Evolutionary conservation across 1,140 invertebrate genomes (phyloP).

Genomic region (Drosophila pseudoananassae): DNA sequence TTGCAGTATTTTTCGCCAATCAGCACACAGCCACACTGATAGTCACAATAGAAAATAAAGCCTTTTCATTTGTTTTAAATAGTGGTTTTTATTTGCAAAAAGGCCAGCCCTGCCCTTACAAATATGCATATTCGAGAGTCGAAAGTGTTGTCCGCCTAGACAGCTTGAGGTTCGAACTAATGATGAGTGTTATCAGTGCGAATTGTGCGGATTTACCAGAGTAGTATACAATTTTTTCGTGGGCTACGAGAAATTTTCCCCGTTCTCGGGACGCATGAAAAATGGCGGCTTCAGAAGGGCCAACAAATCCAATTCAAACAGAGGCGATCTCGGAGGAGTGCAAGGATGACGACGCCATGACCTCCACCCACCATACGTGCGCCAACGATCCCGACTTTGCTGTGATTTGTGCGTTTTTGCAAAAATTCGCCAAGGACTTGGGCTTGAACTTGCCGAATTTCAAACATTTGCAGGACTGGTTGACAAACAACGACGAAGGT

Average conservation of each 20-base stretch:
- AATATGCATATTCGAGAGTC: constrained; percentile 48
- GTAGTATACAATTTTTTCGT: constrained; percentile 56
- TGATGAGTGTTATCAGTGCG: constrained; percentile 42
- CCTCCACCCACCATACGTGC: constrained; percentile 87
- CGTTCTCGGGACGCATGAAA: constrained; percentile 68
- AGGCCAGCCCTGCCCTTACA: constrained; percentile 9
- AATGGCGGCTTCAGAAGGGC: constrained; percentile 75
- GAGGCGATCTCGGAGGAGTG: constrained; percentile 62
- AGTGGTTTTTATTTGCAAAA: constrained; percentile 31
- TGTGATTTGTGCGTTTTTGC: constrained; percentile 96
- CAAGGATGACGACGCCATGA: constrained; percentile 75
- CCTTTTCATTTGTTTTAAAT: constrained; percentile 49
- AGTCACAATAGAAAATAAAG: constrained; percentile 44
- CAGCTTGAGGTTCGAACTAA: constrained; percentile 45
- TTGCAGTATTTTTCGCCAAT: constrained; percentile 10
- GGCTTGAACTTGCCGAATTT: constrained; percentile 91
- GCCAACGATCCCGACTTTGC: constrained; percentile 97
- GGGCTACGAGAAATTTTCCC: constrained; percentile 63
- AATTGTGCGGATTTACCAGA: constrained; percentile 43
- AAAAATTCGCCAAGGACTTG: constrained; percentile 93
- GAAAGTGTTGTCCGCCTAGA: constrained; percentile 21
- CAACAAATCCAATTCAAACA: constrained; percentile 16
- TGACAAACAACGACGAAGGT: constrained; percentile 95
- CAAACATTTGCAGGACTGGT: constrained; percentile 92
- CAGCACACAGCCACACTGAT: constrained; percentile 10